These are phyloP conservation scores for Urocolius indicus DNA, from an alignment of 2,113 vertebrate species.

Conservation along the genomic window DNA sequence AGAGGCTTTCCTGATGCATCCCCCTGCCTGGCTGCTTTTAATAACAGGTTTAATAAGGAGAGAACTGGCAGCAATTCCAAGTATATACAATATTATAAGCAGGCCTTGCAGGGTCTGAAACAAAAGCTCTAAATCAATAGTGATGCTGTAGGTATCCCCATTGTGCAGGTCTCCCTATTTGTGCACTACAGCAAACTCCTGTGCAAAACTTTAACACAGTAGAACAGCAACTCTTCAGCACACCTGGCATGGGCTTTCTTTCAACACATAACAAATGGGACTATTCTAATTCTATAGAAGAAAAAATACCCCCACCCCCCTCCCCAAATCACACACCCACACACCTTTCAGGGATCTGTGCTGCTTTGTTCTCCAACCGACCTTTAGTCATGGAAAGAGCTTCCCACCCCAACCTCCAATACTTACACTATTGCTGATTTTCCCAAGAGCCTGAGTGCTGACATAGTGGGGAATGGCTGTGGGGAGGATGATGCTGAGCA, in stretches of 20 bases:
- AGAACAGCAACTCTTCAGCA: not conserved
- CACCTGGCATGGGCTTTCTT: not conserved
- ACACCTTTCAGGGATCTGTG: not conserved
- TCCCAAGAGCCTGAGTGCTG: not conserved
- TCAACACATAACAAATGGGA: not conserved
- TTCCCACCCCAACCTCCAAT: not conserved
- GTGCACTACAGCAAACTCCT: not conserved
- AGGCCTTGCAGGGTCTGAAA: not conserved
- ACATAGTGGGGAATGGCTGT: not conserved
- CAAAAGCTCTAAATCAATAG: not conserved
- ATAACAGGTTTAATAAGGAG: not conserved
- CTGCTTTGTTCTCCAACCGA: not conserved
- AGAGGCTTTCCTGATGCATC: not conserved
- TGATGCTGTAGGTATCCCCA: not conserved
- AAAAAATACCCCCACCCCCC: not conserved
- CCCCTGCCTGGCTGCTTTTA: not conserved
- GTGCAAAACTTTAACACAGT: not conserved
- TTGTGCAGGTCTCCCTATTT: not conserved
- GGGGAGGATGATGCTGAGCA: not conserved
- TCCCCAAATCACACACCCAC: not conserved
- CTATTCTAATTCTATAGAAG: not conserved
- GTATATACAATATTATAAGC: not conserved
- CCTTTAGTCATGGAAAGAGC: not conserved
- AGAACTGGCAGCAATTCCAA: not conserved
- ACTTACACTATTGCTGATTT: not conserved